Percentiles rank a stretch among this genome's conserved stretches.
Evolutionary conservation across 1,140 invertebrate species (phyloP).

Genomic region (Bursaphelenchus mucronatus): DNA sequence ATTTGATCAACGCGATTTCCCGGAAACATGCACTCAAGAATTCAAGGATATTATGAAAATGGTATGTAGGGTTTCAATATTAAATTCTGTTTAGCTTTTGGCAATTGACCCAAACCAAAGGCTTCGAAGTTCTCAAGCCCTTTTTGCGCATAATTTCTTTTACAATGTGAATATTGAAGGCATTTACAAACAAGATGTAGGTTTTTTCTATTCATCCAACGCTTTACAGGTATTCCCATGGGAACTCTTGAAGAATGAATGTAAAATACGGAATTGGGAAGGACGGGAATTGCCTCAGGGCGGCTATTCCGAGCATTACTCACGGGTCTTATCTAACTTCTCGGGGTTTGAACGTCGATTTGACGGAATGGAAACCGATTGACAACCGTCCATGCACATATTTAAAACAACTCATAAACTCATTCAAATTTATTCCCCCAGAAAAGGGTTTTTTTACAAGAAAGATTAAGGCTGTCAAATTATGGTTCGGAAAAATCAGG

Average conservation of each 20-base stretch:
- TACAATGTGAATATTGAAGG: slow-evolving; percentile 27
- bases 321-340: too few species aligned
- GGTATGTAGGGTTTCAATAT: slow-evolving; percentile 10
- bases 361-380: too few species aligned
- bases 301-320: too few species aligned
- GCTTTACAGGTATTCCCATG: slow-evolving; percentile 2
- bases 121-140: slow-evolving; percentile 7
- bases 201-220: neutral
- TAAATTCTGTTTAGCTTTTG: slow-evolving; percentile 21
- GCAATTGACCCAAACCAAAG: slow-evolving; percentile 21
- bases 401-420: too few species aligned
- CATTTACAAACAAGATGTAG: slow-evolving; percentile 28
- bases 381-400: too few species aligned
- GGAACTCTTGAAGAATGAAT: slow-evolving; percentile 8
- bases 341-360: too few species aligned
- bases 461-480: too few species aligned
- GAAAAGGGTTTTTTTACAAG: too few species aligned
- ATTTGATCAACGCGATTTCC: slow-evolving; percentile 14
- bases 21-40: slow-evolving; percentile 13
- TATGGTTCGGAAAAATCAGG: too few species aligned
- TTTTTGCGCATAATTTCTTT: slow-evolving; percentile 9
- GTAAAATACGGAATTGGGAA: neutral
- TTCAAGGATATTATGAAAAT: slow-evolving; percentile 6
- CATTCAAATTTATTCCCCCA: too few species aligned
- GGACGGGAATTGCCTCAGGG: too few species aligned